Evolutionary conservation across 2,888 invertebrate species (phyloP).

Genomic region (Bugula neritina): DNA sequence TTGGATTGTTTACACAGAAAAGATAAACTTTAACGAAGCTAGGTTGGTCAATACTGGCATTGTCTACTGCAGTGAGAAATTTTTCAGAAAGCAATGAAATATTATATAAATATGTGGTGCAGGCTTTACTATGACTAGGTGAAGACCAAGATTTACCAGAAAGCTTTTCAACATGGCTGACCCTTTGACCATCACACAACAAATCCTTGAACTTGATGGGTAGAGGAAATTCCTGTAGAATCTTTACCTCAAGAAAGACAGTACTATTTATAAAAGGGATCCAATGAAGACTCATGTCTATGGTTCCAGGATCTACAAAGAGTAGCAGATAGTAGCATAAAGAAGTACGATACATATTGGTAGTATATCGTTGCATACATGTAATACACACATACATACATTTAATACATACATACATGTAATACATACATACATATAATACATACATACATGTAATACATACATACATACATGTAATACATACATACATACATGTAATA

Average conservation of each 20-base stretch:
- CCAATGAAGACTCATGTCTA: neutral
- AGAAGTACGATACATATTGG: no score
- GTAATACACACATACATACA: no score
- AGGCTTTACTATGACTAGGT: neutral
- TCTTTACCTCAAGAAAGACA: neutral
- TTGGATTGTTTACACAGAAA: no score
- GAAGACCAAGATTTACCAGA: neutral
- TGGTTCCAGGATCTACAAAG: neutral
- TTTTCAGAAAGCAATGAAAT: neutral
- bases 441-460: no score
- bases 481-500: no score
- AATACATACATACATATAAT: no score
- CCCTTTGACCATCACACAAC: neutral
- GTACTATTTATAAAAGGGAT: neutral
- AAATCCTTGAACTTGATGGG: neutral
- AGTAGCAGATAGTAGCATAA: no score
- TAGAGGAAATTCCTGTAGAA: neutral
- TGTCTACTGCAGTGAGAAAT: neutral
- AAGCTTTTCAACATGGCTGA: neutral
- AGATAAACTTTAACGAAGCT: no score
- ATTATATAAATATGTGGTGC: neutral
- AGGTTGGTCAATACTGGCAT: neutral
- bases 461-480: no score
- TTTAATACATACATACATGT: no score
- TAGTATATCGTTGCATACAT: no score